These are phyloP conservation scores for Ormyrus thymus DNA, from an alignment of 2,888 invertebrate genomes.

Conservation along the genomic window DNA sequence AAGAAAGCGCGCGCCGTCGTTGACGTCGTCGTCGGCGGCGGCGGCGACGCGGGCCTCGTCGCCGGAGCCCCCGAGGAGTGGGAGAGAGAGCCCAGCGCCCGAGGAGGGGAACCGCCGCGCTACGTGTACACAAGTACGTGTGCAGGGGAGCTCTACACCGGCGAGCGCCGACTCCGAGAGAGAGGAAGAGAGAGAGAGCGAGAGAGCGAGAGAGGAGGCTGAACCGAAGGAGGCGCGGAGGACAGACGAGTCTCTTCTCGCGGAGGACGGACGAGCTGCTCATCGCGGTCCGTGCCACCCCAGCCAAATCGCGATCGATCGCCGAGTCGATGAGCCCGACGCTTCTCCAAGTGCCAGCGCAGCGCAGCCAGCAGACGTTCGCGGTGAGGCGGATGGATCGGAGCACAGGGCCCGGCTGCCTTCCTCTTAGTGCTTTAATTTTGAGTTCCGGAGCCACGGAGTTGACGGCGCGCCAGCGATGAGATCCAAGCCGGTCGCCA, in stretches of 20 bases:
- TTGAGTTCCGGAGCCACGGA: slow-evolving; percentile 59
- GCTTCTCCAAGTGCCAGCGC: not conserved
- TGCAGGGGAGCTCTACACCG: not conserved
- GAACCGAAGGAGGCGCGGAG: slow-evolving; percentile 61
- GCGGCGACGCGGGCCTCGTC: not conserved
- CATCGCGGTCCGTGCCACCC: slow-evolving; percentile 11
- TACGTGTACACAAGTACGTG: not conserved
- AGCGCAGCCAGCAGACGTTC: not conserved
- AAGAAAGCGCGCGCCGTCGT: slow-evolving; percentile 57
- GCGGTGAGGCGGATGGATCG: slow-evolving; percentile 69
- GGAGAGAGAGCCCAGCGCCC: slow-evolving; percentile 43
- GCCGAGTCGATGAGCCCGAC: not conserved
- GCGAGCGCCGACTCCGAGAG: slow-evolving; percentile 31
- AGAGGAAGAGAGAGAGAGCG: slow-evolving; percentile 18
- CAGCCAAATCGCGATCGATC: slow-evolving; percentile 6
- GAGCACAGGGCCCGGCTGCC: slow-evolving; percentile 61
- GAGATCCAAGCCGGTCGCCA: slow-evolving; percentile 85
- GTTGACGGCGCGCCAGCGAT: slow-evolving; percentile 74
- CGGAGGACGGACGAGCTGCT: slow-evolving; percentile 56
- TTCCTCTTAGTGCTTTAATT: slow-evolving; percentile 68
- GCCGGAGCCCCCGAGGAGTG: slow-evolving; percentile 37
- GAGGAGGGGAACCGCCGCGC: slow-evolving; percentile 36
- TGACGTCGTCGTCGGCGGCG: slow-evolving; percentile 65
- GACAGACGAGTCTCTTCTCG: slow-evolving; percentile 65
- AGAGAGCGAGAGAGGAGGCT: slow-evolving; percentile 57